Conservation (phyloP, 2,113 vertebrate species). For the Cephalophus harveyi region DNA sequence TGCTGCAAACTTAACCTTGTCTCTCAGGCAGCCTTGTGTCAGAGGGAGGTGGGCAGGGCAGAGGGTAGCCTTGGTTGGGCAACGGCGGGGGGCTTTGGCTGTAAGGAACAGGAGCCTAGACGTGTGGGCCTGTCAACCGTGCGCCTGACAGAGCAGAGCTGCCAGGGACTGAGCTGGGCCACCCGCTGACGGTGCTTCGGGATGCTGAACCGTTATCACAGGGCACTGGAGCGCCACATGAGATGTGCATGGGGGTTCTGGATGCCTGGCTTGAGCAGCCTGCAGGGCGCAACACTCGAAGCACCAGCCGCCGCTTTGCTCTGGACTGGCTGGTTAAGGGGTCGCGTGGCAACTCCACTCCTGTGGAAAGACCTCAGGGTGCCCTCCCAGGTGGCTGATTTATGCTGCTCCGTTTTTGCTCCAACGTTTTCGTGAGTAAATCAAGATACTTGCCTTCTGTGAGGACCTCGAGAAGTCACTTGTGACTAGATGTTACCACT, state of each 20-base stretch:
- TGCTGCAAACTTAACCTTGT: conserved; percentile 50
- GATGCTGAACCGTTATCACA: accelerated
- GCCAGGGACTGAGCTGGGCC: background rate
- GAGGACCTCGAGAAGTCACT: background rate
- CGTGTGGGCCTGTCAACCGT: accelerated
- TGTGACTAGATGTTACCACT: background rate
- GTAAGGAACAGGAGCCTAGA: background rate
- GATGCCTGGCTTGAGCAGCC: background rate
- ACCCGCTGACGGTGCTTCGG: accelerated
- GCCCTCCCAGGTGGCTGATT: background rate
- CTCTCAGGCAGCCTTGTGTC: background rate
- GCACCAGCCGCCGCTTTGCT: background rate
- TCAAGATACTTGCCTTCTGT: background rate
- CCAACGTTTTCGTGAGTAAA: background rate
- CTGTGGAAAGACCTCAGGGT: background rate
- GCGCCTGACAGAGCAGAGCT: background rate
- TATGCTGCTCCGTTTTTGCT: background rate
- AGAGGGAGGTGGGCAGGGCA: background rate
- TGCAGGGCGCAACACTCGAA: background rate
- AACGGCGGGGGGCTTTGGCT: background rate
- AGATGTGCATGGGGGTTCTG: accelerated
- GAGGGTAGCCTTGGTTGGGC: background rate
- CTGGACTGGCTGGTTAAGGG: background rate
- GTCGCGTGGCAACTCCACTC: background rate
- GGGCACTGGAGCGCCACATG: background rate